Base-by-base conservation (phyloP, 2,888 invertebrate genomes). In the Hymenopus coronatus region DNA sequence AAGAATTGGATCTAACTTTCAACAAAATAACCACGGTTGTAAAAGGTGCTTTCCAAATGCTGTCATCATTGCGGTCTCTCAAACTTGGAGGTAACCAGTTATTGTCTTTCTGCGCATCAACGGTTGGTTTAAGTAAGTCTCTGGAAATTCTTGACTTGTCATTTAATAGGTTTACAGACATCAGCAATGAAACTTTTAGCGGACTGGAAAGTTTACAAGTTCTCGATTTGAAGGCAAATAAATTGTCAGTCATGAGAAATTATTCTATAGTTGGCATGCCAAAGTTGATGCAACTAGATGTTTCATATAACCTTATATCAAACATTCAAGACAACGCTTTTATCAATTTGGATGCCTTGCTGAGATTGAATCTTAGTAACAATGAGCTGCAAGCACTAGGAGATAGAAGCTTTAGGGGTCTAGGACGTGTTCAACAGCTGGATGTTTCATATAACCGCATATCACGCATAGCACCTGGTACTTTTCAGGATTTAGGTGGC, bases 71-170 rank as follows among this genome's bases (percentile, higher is more conserved):
- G 25, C 88, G 46, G 28, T 27, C 28, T 33, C 94, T 98, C 54
- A 96, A 97, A 93, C 94, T 98, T 81, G 96, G 97, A 92, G 96
- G 96, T 91, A 99, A 99, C 93, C 93, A 94, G 70, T 93, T 98
- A 33, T 81, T 85, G 30, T 9, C 33, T 12, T 15, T 82, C 14
- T 27, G 33, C 14, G 40, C 27, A 27, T 4, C 30, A 15, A n/a
- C 28, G 33, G 28, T 33, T 20, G 82, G n/a, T 28, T 70, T 27
- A 46, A 33, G 82, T 28, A 82, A 30, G n/a, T 28, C 54, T 9
- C 84, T 84, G 25, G 54, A 28, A 25, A 30, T 3, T 27, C 91
- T 93, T 14, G 92, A 92, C 88, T 90, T 93, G 30, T 92, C 92
- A 84, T 91, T 92, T 40, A 93, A 93, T 90, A 84, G 84, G 28